These are phyloP conservation scores for Trichopoda pennipes DNA, from an alignment of 2,888 invertebrate genomes.

Conservation along the genomic window DNA sequence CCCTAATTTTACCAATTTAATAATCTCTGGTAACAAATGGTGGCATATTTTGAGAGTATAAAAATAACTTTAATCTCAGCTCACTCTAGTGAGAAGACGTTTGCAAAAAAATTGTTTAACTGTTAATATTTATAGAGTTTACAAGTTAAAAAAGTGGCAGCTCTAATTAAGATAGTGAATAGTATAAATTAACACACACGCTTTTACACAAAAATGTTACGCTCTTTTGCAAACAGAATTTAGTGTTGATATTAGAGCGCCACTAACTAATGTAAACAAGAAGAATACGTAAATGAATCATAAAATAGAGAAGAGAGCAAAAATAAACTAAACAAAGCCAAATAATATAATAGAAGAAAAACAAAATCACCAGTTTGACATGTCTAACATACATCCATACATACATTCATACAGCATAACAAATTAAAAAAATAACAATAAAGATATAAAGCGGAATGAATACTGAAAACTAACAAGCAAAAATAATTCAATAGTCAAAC, in stretches of 20 bases:
- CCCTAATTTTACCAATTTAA: too few relatives aligned
- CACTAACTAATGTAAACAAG: constrained; percentile 60
- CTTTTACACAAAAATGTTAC: too few relatives aligned
- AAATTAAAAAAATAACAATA: constrained; percentile 56
- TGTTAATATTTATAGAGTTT: too few relatives aligned
- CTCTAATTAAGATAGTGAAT: too few relatives aligned
- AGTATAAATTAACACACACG: too few relatives aligned
- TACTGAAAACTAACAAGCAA: constrained; percentile 32
- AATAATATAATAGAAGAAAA: constrained; percentile 70
- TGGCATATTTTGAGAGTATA: too few relatives aligned
- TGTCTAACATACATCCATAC: constrained; percentile 35
- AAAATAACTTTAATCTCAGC: too few relatives aligned
- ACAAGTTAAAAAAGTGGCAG: too few relatives aligned
- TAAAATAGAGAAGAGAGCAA: neutral
- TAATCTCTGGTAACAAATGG: too few relatives aligned
- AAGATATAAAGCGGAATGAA: constrained; percentile 18
- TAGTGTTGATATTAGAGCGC: constrained; percentile 48
- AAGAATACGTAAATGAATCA: constrained; percentile 33
- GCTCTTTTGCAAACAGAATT: neutral
- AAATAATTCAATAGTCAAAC: constrained; percentile 34
- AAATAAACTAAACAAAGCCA: constrained; percentile 34
- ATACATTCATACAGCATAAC: constrained; percentile 65
- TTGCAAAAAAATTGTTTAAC: too few relatives aligned
- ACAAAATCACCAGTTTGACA: constrained; percentile 50
- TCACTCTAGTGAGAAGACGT: too few relatives aligned